Conservation (phyloP, 2,113 vertebrate species). For the Loxodonta africana region DNA sequence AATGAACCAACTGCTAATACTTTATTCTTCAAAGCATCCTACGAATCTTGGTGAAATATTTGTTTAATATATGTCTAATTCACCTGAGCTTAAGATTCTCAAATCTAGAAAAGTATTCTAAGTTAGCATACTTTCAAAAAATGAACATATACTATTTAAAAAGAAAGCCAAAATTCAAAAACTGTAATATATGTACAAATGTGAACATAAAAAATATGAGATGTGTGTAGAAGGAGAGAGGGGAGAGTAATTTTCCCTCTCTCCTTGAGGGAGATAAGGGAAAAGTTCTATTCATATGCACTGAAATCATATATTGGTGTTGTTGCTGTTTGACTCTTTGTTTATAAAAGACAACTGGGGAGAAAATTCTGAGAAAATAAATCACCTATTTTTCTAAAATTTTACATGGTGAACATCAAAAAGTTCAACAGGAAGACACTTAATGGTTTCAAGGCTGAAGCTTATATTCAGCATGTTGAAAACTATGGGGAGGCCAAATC, state of each 20-base stretch:
- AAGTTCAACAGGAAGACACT: neutral
- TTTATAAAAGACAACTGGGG: neutral
- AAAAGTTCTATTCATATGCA: neutral
- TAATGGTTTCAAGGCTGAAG: neutral
- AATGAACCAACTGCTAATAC: constrained; percentile 53
- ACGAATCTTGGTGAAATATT: constrained; percentile 54
- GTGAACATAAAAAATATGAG: constrained; percentile 58
- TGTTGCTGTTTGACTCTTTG: neutral
- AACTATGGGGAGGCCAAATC: neutral
- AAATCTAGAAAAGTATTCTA: neutral
- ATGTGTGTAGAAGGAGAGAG: neutral
- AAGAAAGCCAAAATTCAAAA: constrained; percentile 25
- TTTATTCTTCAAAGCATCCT: constrained; percentile 44
- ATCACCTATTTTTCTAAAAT: neutral
- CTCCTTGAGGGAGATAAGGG: neutral
- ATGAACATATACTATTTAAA: constrained; percentile 2
- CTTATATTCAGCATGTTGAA: neutral
- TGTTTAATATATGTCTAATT: neutral
- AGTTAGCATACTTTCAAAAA: constrained; percentile 26
- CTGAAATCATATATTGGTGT: neutral
- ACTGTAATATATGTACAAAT: neutral
- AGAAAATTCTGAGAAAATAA: neutral
- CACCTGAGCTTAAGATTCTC: constrained; percentile 55
- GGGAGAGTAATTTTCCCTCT: neutral
- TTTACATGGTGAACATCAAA: neutral